Conservation (phyloP, 2,113 vertebrate genomes). For the Myrmecophaga tridactyla region DNA sequence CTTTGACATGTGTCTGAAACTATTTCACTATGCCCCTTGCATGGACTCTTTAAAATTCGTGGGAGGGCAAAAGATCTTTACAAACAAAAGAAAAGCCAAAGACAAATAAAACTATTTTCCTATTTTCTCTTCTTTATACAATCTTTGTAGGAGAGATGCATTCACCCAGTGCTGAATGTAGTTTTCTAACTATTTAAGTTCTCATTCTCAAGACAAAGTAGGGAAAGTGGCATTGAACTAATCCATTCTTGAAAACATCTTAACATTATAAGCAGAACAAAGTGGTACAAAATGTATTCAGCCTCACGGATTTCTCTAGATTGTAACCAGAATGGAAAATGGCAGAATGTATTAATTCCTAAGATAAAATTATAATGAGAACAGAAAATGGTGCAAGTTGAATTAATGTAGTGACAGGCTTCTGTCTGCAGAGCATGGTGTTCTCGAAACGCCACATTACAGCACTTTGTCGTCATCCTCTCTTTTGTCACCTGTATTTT, state of each 20-base stretch:
- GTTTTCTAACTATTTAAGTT: conserved; percentile 76
- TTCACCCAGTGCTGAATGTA: conserved; percentile 22
- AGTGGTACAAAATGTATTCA: conserved; percentile 82
- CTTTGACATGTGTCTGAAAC: not conserved
- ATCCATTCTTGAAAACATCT: conserved; percentile 81
- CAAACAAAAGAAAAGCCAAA: conserved; percentile 46
- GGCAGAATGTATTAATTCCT: conserved; percentile 81
- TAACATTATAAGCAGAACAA: conserved; percentile 82
- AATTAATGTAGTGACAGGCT: conserved; percentile 74
- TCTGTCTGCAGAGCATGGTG: conserved; percentile 34
- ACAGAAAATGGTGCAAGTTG: conserved; percentile 69
- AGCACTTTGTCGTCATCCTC: conserved; percentile 40
- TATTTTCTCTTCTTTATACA: conserved; percentile 60
- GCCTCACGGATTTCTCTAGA: conserved; percentile 79
- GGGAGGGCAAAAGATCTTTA: conserved; percentile 53
- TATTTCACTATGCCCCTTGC: not conserved
- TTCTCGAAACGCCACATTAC: conserved; percentile 55
- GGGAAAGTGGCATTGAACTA: conserved; percentile 80
- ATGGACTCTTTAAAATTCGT: conserved; percentile 41
- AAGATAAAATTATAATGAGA: conserved; percentile 83
- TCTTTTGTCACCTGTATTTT: conserved; percentile 73
- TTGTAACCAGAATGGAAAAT: conserved; percentile 82
- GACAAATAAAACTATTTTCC: conserved; percentile 8
- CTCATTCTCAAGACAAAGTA: conserved; percentile 75
- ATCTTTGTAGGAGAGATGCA: conserved; percentile 50